phyloP scores from a whole-genome alignment of 2,113 vertebrate genomes.

The Rafetus swinhoei region DNA sequence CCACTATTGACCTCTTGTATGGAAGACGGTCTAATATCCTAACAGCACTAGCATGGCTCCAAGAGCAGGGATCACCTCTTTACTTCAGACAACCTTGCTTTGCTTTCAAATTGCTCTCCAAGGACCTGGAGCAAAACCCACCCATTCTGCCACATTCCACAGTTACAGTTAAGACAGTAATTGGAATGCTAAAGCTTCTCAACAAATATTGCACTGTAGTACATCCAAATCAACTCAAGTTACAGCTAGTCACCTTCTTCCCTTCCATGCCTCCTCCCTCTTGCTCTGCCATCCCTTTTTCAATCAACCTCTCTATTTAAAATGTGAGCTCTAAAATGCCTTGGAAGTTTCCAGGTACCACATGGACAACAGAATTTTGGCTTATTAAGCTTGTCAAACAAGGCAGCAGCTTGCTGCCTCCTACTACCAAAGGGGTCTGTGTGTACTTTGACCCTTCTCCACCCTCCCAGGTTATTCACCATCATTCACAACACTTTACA shows the following conservation, averaged over 20 bases:
- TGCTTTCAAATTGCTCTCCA: fast-evolving
- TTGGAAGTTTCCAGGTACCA: background rate
- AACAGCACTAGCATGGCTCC: background rate
- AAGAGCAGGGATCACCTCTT: background rate
- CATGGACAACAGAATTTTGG: background rate
- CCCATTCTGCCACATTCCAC: background rate
- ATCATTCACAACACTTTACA: background rate
- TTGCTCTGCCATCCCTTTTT: fast-evolving
- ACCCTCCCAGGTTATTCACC: fast-evolving
- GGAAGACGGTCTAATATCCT: background rate
- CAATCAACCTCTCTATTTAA: background rate
- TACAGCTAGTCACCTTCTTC: fast-evolving
- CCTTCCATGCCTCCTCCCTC: fast-evolving
- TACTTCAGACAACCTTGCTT: fast-evolving
- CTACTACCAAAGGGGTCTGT: fast-evolving
- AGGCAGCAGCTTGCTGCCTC: background rate
- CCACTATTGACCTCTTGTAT: background rate
- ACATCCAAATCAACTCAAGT: background rate
- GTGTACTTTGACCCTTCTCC: fast-evolving
- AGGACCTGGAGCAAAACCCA: background rate
- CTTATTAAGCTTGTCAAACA: background rate
- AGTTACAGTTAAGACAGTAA: no score
- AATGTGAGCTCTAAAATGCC: background rate
- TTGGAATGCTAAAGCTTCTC: fast-evolving
- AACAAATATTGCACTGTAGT: background rate